Base-by-base conservation (phyloP, 2,888 invertebrate genomes). In the Camptogramma bilineatum region DNA sequence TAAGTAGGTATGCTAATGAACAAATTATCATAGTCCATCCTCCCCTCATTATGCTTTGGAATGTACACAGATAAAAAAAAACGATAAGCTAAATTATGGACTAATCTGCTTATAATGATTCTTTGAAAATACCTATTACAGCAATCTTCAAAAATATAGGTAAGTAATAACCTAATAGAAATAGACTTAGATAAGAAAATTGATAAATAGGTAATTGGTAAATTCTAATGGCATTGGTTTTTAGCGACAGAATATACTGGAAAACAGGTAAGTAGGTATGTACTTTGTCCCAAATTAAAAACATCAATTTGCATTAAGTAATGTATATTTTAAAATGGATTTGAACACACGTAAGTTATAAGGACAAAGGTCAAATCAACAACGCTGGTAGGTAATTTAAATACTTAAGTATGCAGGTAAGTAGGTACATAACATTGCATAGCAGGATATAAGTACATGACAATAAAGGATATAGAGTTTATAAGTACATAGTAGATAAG, bases 301-400 rank as follows among this genome's bases (percentile, higher is more conserved):
- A n/a, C n/a, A n/a, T 21, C 21, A 21, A 21, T 21, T 3, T 21
- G 21, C 31, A 31, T 31, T 31, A 31, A 31, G 1, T 31, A 9
- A 8, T 1, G 8, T 2, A 9, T 39, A 34, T 34, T 13, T 39
- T 13, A 13, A 13, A 55, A 19, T 46, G 44, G 28, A 55, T 24
- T 28, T 24, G 17, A 42, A 52, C 39, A 61, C 34, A 53, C 34
- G 16, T 18, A 42, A 53, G n/a, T 18, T 28, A 44, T 16, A 16
- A 52, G 51, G 17, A 21, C 52, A 62, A 62, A 62, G 62, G 31
- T 46, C 52, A 62, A 31, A 56, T 44, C 34, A 62, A 62, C 55
- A 62, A 54, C 50, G 39, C 31, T 19, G 19, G 16, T 54, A 39
- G 42, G 42, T 42, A 44, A 52, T 16, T 16, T 34, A 8, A 24